A percentile compares a stretch with the other conserved stretches of the same genome.
These are phyloP conservation scores for Halocynthia roretzi DNA, from an alignment of 23 tunicate species.

Conservation along the genomic window DNA sequence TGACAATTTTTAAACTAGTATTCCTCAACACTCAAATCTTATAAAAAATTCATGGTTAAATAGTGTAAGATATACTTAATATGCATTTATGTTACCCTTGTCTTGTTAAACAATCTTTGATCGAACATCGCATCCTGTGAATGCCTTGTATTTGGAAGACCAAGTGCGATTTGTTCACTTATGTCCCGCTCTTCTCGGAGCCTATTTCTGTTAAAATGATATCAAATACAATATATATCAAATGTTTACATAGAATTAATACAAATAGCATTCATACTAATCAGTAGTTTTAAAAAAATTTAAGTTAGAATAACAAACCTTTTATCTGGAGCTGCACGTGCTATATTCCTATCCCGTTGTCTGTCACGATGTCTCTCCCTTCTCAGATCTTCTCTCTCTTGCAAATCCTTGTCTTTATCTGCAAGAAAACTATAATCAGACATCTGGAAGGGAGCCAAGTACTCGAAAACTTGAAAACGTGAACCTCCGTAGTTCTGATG, in stretches of 20 bases:
- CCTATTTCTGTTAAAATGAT: slow-evolving; percentile 4
- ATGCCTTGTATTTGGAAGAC: slow-evolving; percentile 77
- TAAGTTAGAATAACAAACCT: slow-evolving; percentile 23
- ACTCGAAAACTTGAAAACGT: neutral
- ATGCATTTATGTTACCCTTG: slow-evolving; percentile 33
- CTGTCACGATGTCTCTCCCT: slow-evolving; percentile 85
- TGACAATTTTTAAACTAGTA: neutral
- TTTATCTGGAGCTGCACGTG: slow-evolving; percentile 96
- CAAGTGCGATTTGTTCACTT: slow-evolving; percentile 92
- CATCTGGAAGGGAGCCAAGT: neutral
- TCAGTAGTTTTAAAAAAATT: no score
- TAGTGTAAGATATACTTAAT: neutral
- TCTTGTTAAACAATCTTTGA: slow-evolving; percentile 89
- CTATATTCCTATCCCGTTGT: slow-evolving; percentile 75
- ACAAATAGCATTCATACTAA: neutral
- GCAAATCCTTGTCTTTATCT: slow-evolving; percentile 35
- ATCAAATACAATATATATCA: neutral
- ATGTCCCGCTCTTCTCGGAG: slow-evolving; percentile 78
- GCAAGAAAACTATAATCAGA: neutral
- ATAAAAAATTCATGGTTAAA: neutral
- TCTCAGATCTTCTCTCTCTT: slow-evolving; percentile 86
- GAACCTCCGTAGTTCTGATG: neutral
- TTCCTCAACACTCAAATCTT: neutral
- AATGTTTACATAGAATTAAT: neutral
- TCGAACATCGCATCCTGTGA: slow-evolving; percentile 86